Conservation (phyloP, 2,888 invertebrate genomes). For the Villa cingulata region DNA sequence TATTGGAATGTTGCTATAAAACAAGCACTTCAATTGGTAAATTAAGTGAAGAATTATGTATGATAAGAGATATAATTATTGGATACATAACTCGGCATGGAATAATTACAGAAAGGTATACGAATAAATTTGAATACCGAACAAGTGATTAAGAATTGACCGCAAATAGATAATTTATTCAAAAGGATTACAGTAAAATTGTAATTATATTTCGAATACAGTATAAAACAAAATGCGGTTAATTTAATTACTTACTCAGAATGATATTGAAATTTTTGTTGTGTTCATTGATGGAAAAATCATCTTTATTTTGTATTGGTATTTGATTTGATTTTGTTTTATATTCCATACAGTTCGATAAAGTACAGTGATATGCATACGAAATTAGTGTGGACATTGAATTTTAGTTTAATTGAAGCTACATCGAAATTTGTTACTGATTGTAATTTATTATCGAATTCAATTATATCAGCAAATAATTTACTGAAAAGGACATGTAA, state of each 20-base stretch:
- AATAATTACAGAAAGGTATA: constrained; percentile 34
- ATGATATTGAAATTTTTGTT: too few relatives aligned
- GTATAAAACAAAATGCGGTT: too few relatives aligned
- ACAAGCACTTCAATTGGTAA: constrained; percentile 35
- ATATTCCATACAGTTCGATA: constrained; percentile 19
- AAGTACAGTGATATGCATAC: constrained; percentile 46
- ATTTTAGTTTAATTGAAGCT: constrained; percentile 63
- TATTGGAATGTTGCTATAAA: constrained; percentile 34
- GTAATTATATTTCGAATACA: too few relatives aligned
- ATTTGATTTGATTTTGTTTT: not conserved
- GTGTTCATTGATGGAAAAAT: too few relatives aligned
- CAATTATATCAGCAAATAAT: constrained; percentile 44
- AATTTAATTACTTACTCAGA: too few relatives aligned
- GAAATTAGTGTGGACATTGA: constrained; percentile 57
- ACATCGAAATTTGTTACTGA: constrained; percentile 49
- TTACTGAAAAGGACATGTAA: constrained; percentile 35
- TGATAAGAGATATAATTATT: constrained; percentile 33
- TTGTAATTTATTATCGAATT: constrained; percentile 42
- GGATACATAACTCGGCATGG: constrained; percentile 35
- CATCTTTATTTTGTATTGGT: too few relatives aligned
- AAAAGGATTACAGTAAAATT: too few relatives aligned
- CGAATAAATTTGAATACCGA: not conserved
- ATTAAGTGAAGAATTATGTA: constrained; percentile 33
- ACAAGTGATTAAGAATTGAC: too few relatives aligned
- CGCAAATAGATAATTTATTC: not conserved